Conservation (phyloP, 2,113 vertebrate species). For the Burhinus oedicnemus region DNA sequence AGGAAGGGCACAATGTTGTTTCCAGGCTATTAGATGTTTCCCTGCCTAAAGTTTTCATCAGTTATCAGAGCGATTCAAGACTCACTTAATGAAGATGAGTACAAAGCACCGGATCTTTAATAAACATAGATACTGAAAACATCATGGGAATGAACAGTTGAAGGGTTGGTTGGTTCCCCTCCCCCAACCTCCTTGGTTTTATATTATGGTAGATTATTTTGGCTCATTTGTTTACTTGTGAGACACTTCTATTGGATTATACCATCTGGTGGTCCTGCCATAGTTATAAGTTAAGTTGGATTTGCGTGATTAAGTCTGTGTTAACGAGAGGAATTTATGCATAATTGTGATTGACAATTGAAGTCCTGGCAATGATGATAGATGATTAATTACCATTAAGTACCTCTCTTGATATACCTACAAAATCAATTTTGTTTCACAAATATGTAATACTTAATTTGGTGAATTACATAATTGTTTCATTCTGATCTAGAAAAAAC, state of each 20-base stretch:
- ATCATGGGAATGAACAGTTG: background rate
- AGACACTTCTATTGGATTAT: background rate
- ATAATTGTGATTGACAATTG: slow-evolving; percentile 13
- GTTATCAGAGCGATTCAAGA: background rate
- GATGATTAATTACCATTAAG: slow-evolving; percentile 24
- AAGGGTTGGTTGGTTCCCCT: background rate
- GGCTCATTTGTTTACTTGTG: background rate
- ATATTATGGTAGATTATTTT: background rate
- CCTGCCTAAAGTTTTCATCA: background rate
- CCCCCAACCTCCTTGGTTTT: background rate
- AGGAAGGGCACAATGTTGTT: background rate
- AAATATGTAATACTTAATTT: slow-evolving; percentile 4
- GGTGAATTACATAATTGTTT: background rate
- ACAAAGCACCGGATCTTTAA: background rate
- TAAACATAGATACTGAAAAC: background rate
- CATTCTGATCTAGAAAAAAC: background rate
- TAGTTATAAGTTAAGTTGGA: background rate
- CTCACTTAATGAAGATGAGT: background rate
- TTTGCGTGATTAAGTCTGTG: background rate
- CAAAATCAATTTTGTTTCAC: slow-evolving; percentile 7
- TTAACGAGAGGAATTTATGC: background rate
- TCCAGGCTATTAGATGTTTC: background rate
- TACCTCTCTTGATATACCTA: background rate
- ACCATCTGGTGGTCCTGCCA: background rate
- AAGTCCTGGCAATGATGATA: slow-evolving; percentile 21